Evolutionary conservation across 2,113 vertebrate species (phyloP).

Genomic region (Ovibos moschatus): DNA sequence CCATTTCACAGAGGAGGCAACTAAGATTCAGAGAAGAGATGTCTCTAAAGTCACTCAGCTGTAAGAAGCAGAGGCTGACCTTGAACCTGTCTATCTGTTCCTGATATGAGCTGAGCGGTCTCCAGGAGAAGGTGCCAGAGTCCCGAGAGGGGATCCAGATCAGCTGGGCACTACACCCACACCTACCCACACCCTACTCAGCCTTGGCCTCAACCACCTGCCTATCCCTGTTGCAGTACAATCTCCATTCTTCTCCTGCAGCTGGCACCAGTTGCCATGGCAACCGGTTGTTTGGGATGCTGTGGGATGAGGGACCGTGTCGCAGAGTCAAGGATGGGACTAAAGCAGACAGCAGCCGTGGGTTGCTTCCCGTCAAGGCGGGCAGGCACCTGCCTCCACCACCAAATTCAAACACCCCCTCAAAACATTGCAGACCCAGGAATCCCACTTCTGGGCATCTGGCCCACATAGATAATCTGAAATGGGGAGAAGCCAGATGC

Average conservation of each 20-base stretch:
- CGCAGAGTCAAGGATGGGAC: conserved; percentile 32
- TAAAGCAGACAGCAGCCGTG: neutral
- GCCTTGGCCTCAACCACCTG: neutral
- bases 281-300: conserved; percentile 46
- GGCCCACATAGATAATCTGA: neutral
- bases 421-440: neutral
- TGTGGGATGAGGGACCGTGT: neutral
- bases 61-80: neutral
- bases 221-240: neutral
- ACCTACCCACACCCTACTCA: neutral
- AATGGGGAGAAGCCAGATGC: neutral
- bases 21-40: neutral
- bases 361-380: neutral
- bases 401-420: neutral
- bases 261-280: conserved; percentile 45
- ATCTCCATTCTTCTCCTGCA: conserved; percentile 34
- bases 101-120: neutral
- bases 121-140: neutral
- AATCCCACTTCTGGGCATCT: neutral
- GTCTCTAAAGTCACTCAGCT: neutral
- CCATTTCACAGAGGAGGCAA: neutral
- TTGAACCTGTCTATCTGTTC: neutral
- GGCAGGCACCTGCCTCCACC: neutral
- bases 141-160: neutral
- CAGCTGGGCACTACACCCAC: fast-evolving